Base-by-base conservation (phyloP, 2,113 vertebrate species). In the Psephotus haematonotus region DNA sequence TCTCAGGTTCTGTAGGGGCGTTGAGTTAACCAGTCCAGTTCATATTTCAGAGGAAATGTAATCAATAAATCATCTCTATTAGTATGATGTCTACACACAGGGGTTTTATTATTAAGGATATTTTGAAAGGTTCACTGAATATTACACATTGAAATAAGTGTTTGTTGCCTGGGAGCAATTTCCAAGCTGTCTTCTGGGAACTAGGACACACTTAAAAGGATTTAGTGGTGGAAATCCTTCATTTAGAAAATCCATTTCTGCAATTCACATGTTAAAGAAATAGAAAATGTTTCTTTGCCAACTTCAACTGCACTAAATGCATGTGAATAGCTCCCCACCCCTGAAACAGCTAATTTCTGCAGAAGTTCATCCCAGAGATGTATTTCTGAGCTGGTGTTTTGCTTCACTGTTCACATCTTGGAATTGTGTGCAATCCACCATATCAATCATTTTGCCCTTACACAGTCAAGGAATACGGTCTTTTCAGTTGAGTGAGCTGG, bases 161-260 rank as follows among this genome's bases (percentile, higher is more conserved):
- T 88, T 95, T 97, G 63, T 90, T 97, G 76, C 90, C 95, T 96
- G 31, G 12, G 90, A 97, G 92, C 96, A 98, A 97, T 98, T 98
- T 97, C 60, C 62, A 96, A 94, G 82, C 79, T 97, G 95, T 97
- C 96, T 97, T 92, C 85, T 94, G 96, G 93, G 95, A 98, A 95
- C 87, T 65, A 97, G 95, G 92, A 96, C 85, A 98, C 72, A 97
- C 92, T 97, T 97, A 96, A 98, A 97, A 98, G 92, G 91, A 97
- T 98, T 98, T 97, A 97, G 75, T 91, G 89, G 80, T 96, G 86
- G 90, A 97, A 97, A 97, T 95, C 81, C 96, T 97, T 98, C 96
- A 97, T 97, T 97, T 97, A 97, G 87, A 97, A 97, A 97, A 97
- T 90, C 89, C 94, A 96, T 95, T 98, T 98, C 79, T 84, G 74